Conservation (phyloP, 2,797 vertebrate species). For the Pitangus sulphuratus region DNA sequence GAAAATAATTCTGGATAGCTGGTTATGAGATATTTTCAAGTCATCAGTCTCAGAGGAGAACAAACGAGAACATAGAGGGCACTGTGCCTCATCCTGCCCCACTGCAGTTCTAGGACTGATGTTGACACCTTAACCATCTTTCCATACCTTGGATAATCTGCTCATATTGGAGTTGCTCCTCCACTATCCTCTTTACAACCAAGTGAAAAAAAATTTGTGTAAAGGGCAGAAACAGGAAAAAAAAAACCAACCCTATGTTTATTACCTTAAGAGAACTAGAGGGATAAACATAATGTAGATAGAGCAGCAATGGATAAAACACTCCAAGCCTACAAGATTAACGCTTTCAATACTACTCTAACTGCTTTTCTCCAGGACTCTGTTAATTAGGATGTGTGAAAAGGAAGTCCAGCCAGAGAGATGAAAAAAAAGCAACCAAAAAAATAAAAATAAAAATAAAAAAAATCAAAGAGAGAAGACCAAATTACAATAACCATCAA, state of each 20-base stretch:
- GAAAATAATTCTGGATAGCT: not conserved
- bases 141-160: not conserved
- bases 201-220: not conserved
- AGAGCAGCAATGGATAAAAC: not conserved
- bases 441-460: too few species aligned
- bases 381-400: not conserved
- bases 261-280: not conserved
- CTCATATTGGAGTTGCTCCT: not conserved
- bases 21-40: not conserved
- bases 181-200: not conserved
- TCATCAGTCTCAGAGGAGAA: not conserved
- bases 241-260: not conserved
- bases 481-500: not conserved
- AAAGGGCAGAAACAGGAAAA: not conserved
- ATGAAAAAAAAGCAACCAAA: not conserved
- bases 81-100: not conserved
- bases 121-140: not conserved
- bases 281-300: not conserved
- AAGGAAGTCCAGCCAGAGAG: not conserved
- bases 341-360: not conserved
- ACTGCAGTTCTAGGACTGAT: not conserved
- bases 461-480: not conserved
- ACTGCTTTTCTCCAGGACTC: not conserved
- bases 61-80: not conserved
- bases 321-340: not conserved